Base-by-base conservation (phyloP, 2,888 invertebrate species). In the Drosophila heteroneura region DNA sequence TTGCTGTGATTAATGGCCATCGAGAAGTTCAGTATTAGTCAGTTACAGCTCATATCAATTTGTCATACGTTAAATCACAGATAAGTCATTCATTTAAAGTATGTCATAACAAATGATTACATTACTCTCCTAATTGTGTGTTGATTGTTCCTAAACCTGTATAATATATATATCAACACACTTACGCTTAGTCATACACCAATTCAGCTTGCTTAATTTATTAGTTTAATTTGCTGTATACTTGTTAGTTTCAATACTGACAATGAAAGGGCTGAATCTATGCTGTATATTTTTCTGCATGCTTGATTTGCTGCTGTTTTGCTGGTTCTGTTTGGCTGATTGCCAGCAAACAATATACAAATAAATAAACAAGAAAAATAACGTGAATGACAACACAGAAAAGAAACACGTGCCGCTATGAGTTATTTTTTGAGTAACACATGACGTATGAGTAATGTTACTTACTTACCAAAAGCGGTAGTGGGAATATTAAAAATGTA, bases 291-390 rank as follows among this genome's bases (percentile, higher is more conserved):
- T 41, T 73, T 10, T 51, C 57, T 65, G 65, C 63, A 10, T 52
- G 52, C 14, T 51, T 51, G 26, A 60, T 58, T 60, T 52, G 52
- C 47, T 51, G 52, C 26, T 26, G 26, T 26, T 26, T 26, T 26
- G 26, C 26, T 26, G 41, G 14, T 32, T 35, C 26, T 53, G 60
- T 63, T 69, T 83, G 89, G 84, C 89, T 68, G 70, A 70, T 61
- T 83, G 89, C 84, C 89, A 81, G 67, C 63, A 70, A 83, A 74
- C 84, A 78, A 64, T 44, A 83, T 30, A 57, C 19, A 57, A 61
- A 72, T 63, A 68, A 65, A 44, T 37, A 54, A 51, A 32, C 39
- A 41, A 52, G 32, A 68, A 39, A 54, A 37, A 28, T 61, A 60
- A 51, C 44, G 63, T 59, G 60, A 51, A 62, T 76, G 81, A 73